Evolutionary conservation across 2,797 vertebrate genomes (phyloP), one percentile per base, ranked within the genome.

Genomic region (Sphenopsis melanotis): DNA sequence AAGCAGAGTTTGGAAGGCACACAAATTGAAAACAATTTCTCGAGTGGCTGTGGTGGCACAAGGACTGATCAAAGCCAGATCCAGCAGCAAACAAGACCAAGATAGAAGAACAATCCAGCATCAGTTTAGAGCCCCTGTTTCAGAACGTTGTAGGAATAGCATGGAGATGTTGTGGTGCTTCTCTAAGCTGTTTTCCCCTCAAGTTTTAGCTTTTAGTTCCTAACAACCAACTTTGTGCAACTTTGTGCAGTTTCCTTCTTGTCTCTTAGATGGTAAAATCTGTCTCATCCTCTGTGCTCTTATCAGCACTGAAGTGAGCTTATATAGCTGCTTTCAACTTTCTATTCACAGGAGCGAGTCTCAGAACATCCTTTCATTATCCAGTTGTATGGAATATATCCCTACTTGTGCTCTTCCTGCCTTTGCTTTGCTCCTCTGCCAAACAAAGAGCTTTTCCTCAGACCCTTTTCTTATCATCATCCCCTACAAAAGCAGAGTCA

Each of bases 331-430:
- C 76, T 91, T 86, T 91, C 72, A 91, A 74, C 52, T 86, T 63
- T 36, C 41, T 47, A 30, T 84, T 92, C 65, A 50, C 4, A 55
- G 52, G 30, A 75, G 9, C 24, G 22, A 47, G 26, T 34, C 81
- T 92, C 12, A 63, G 66, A 79, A 21, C 61, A 64, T 71, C 44
- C 56, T 95, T 90, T 93, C 78, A 47, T 96, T 93, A 85, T n/a
- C 50, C 39, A 22, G 16, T 46, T 36, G 32, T 26, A 9, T 30
- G 57, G 84, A 93, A 72, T 52, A 24, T 4, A 39, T 74, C 63
- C 65, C 60, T 52, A 16, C 53, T 74, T 19, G 10, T 55, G 52
- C 39, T 83, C 61, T 85, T 83, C 56, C 84, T 72, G 57, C 77
- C 70, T 80, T 52, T 81, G 37, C 65, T 81, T 17, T 26, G 16